These are phyloP conservation scores for Conus ventricosus DNA, from an alignment of 1,140 invertebrate species.

Conservation along the genomic window DNA sequence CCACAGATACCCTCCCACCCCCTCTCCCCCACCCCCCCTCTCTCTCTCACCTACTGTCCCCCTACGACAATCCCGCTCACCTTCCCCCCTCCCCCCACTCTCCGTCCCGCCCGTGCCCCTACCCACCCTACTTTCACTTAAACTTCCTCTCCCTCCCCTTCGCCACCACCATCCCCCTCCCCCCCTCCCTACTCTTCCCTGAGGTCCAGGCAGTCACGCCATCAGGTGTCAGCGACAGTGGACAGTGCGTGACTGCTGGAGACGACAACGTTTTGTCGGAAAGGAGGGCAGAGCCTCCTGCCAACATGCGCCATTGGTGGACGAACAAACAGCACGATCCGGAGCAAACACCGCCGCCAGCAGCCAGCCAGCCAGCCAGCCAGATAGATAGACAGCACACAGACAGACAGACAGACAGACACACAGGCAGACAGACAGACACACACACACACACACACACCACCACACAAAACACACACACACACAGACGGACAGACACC, in stretches of 20 bases:
- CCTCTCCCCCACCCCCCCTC: too few species aligned
- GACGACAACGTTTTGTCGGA: background rate
- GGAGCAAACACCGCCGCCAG: background rate
- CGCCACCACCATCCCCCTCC: background rate
- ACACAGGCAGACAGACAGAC: background rate
- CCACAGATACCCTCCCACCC: too few species aligned
- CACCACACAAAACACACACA: too few species aligned
- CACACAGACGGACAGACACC: too few species aligned
- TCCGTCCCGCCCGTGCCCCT: too few species aligned
- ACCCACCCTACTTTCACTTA: background rate
- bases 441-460: too few species aligned
- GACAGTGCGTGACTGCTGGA: background rate
- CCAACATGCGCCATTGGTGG: background rate
- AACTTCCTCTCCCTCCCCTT: background rate
- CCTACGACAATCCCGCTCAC: too few species aligned
- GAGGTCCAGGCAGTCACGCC: background rate
- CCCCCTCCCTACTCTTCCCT: background rate
- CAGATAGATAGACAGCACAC: background rate
- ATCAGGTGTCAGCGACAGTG: background rate
- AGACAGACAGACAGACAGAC: background rate
- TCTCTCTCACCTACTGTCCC: too few species aligned
- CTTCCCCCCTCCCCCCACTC: too few species aligned
- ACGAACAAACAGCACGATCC: background rate
- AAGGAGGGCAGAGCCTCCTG: background rate
- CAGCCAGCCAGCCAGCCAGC: background rate